phyloP scores from a whole-genome alignment of 2,888 invertebrate genomes.

The Leptothorax acervorum region DNA sequence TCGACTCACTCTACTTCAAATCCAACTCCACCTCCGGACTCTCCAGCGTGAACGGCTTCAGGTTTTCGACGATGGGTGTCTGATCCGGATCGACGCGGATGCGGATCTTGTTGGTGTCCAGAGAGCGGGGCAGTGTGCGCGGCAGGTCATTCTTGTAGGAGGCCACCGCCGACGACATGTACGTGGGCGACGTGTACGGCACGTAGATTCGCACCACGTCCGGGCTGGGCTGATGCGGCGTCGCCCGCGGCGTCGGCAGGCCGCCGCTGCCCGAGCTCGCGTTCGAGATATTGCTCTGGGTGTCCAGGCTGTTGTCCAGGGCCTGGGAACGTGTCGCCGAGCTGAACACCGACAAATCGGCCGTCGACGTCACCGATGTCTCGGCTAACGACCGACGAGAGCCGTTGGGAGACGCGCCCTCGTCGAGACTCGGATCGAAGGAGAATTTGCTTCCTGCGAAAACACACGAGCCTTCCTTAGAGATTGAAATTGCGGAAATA shows the following conservation, averaged over 20 bases:
- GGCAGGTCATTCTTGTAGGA: conserved; percentile 87
- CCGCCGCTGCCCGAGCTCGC: conserved; percentile 90
- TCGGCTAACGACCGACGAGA: conserved; percentile 93
- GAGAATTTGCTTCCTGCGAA: conserved; percentile 88
- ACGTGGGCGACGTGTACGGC: conserved; percentile 89
- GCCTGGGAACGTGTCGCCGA: conserved; percentile 91
- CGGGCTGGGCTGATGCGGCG: conserved; percentile 89
- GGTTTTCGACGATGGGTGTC: conserved; percentile 86
- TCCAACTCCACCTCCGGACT: conserved; percentile 83
- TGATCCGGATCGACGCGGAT: conserved; percentile 91
- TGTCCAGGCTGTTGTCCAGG: conserved; percentile 91
- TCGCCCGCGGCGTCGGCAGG: conserved; percentile 88
- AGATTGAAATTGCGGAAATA: not conserved
- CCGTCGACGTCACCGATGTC: conserved; percentile 94
- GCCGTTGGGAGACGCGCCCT: conserved; percentile 90
- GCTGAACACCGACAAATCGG: conserved; percentile 93
- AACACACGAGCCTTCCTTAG: conserved; percentile 52
- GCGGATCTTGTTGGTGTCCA: conserved; percentile 90
- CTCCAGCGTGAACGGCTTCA: conserved; percentile 83
- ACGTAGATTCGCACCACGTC: conserved; percentile 93
- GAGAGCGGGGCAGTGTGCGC: conserved; percentile 86
- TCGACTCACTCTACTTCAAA: conserved; percentile 77
- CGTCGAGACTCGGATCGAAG: conserved; percentile 89
- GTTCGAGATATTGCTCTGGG: conserved; percentile 92
- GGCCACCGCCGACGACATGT: conserved; percentile 81